phyloP scores from a whole-genome alignment of 2,113 vertebrate species.

The Grammomys surdaster region DNA sequence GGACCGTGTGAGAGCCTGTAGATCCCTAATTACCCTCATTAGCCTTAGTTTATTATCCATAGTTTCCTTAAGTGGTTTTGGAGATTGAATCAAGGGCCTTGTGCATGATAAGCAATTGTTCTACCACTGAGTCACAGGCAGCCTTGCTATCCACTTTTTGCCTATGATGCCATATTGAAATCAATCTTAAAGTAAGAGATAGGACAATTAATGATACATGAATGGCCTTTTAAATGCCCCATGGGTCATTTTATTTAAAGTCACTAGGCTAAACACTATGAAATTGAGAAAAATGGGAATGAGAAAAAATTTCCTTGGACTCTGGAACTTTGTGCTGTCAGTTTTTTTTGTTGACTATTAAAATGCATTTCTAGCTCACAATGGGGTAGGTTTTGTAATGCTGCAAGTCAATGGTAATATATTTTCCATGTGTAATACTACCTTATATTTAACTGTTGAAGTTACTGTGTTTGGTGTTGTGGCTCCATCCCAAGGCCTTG shows the following conservation, averaged over 20 bases:
- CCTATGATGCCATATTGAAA: conserved; percentile 23
- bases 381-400: conserved; percentile 35
- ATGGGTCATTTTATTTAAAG: conserved; percentile 21
- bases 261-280: neutral
- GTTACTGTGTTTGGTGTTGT: neutral
- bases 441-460: conserved; percentile 45
- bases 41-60: conserved; percentile 40
- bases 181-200: conserved; percentile 15
- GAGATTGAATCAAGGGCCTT: neutral
- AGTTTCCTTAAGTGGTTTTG: neutral
- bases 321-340: conserved; percentile 45
- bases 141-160: conserved; percentile 32
- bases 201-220: conserved; percentile 13
- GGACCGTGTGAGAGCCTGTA: conserved; percentile 21
- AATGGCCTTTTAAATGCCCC: neutral
- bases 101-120: neutral
- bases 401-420: neutral
- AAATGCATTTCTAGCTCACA: conserved; percentile 54
- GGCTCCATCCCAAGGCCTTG: neutral
- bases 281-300: conserved; percentile 58
- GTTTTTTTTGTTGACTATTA: conserved; percentile 37
- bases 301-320: neutral
- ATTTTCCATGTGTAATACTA: conserved; percentile 51
- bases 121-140: neutral
- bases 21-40: neutral